Percentiles rank a stretch among this genome's conserved stretches.
phyloP scores from a whole-genome alignment of 2,113 vertebrate genomes.

The Eurypyga helias region DNA sequence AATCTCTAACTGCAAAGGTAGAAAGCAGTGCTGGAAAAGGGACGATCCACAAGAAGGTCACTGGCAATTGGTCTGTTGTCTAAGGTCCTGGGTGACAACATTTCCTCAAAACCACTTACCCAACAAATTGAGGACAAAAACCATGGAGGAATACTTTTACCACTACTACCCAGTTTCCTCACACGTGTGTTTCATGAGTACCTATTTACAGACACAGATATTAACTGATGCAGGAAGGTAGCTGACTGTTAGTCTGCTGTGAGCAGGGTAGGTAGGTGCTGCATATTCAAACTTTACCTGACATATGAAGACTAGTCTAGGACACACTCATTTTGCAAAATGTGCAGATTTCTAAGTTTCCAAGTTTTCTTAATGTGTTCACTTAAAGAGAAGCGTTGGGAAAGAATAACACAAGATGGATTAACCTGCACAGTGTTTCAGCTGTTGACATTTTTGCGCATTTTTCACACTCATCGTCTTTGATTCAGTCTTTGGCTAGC shows the following conservation, averaged over 20 bases:
- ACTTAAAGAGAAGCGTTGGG: background rate
- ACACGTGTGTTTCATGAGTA: background rate
- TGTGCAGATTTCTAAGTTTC: background rate
- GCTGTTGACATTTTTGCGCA: background rate
- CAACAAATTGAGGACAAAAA: background rate
- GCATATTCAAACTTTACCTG: background rate
- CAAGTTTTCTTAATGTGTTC: constrained; percentile 22
- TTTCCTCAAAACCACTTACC: background rate
- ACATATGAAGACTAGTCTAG: background rate
- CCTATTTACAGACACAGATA: background rate
- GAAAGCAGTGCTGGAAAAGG: background rate
- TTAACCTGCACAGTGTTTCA: background rate
- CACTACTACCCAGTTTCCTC: background rate
- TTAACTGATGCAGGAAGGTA: background rate
- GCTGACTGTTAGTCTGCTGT: background rate
- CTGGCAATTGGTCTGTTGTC: background rate
- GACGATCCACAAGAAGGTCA: background rate
- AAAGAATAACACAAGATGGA: background rate
- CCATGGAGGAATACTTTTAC: background rate
- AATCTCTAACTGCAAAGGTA: background rate
- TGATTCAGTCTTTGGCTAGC: background rate
- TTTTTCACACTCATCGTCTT: background rate
- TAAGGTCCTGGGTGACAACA: background rate
- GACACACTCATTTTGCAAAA: constrained; percentile 24
- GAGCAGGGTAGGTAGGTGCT: background rate